Base-by-base conservation (phyloP, 2,797 vertebrate species). In the Danio choprae region DNA sequence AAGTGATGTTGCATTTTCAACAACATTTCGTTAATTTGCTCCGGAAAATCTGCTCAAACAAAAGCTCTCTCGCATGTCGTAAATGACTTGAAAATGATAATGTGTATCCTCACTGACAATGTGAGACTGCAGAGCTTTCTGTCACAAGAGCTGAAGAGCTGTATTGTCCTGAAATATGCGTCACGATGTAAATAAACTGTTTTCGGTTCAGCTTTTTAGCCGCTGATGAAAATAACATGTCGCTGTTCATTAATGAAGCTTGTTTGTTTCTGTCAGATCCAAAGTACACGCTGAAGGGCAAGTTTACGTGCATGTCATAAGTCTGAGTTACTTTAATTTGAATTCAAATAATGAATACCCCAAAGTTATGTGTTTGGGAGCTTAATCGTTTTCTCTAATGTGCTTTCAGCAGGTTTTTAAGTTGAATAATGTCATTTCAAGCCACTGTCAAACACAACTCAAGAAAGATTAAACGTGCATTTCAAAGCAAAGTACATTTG, bases 1-100 rank as follows among this genome's bases (percentile, higher is more conserved):
- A 92, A 84, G 87, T 91, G 89, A 89, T 84, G 85, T 86, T 55
- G 76, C 16, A 29, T 62, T 79, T 74, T 80, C 63, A 74, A 51
- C n/a, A 16, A 64, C 20, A 41, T 58, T 58, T 74, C 41, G 48
- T 63, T 22, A 0, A 69, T 72, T 63, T 77, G 18, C 18, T 16
- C 18, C 55, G 5, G 11, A 36, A 15, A 56, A n/a, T 73, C 18
- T 67, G 36, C 22, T 51, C n/a, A 46, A 10, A 6, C 51, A 48
- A 56, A 10, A 65, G 46, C 56, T 68, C 9, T 51, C 44, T 50
- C 67, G 18, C 4, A 15, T 12, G 29, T 58, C 9, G 43, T 3
- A 7, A 29, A 18, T 36, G 1, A 13, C 55, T 58, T 43, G 38
- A 10, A 9, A 29, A 22, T 60, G 12, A 56, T 16, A 29, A 64